Evolutionary conservation across 92 coral and sea anemone genomes (phyloP).

Genomic region (Desmophyllum pertusum): DNA sequence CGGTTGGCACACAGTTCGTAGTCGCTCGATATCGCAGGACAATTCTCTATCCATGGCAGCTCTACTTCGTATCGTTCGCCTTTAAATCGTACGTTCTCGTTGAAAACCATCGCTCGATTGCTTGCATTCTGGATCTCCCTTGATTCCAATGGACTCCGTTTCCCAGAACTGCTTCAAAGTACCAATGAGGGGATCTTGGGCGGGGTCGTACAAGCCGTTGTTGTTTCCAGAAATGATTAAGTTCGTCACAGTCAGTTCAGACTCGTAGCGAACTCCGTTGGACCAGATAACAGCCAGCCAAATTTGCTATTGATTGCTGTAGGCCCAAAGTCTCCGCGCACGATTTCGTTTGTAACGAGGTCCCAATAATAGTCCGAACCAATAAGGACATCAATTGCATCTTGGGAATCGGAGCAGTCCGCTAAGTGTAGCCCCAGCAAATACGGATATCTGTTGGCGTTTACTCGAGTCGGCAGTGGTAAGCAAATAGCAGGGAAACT

Average conservation of each 20-base stretch:
- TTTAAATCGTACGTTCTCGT: conserved; percentile 46
- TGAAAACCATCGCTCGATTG: conserved; percentile 25
- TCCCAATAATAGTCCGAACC: conserved; percentile 78
- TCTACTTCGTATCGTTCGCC: conserved; percentile 66
- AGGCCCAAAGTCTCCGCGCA: conserved; percentile 66
- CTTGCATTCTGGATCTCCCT: conserved; percentile 31
- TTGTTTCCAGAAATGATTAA: conserved; percentile 39
- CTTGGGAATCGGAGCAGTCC: conserved; percentile 40
- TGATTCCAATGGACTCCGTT: conserved; percentile 67
- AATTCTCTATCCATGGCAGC: conserved; percentile 66
- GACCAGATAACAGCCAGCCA: conserved; percentile 73
- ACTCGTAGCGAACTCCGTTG: conserved; percentile 31
- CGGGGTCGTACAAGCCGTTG: conserved; percentile 2
- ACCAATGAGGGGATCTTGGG: conserved; percentile 48
- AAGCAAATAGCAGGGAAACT: conserved; percentile 64
- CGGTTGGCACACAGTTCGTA: conserved; percentile 47
- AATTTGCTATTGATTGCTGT: conserved; percentile 62
- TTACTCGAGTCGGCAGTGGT: conserved; percentile 38
- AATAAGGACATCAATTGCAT: conserved; percentile 57
- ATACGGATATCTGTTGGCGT: conserved; percentile 46
- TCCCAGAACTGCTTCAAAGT: conserved; percentile 69
- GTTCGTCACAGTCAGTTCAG: conserved; percentile 31
- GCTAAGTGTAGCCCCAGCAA: conserved; percentile 51
- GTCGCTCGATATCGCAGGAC: conserved; percentile 45
- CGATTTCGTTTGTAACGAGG: conserved; percentile 45